phyloP scores from a whole-genome alignment of 2,797 vertebrate species.

The Acanthurus leucopareius region DNA sequence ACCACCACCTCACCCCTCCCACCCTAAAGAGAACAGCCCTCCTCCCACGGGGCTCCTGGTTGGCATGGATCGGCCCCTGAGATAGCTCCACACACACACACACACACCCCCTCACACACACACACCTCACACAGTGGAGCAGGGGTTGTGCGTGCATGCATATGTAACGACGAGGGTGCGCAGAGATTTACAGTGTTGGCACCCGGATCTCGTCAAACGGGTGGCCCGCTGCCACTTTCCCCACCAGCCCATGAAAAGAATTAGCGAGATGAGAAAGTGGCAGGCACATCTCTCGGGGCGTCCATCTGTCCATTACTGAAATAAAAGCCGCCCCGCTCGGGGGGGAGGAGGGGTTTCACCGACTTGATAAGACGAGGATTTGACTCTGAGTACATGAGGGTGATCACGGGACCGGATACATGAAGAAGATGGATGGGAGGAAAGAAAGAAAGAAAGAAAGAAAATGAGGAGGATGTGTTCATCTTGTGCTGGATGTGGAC shows the following conservation, averaged over 20 bases:
- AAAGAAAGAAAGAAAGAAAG: constrained; percentile 2
- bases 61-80: constrained; percentile 61
- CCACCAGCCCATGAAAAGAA: constrained; percentile 72
- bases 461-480: constrained; percentile 27
- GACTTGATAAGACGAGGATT: constrained; percentile 57
- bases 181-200: constrained; percentile 76
- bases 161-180: constrained; percentile 49
- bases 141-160: constrained; percentile 5
- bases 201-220: constrained; percentile 48
- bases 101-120: constrained; percentile 22
- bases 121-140: constrained; percentile 26
- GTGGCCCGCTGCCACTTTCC: constrained; percentile 62
- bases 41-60: constrained; percentile 66
- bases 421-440: not conserved
- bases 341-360: constrained; percentile 42
- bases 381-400: constrained; percentile 38
- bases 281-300: constrained; percentile 69
- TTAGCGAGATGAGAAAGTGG: constrained; percentile 76
- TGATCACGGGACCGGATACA: constrained; percentile 42
- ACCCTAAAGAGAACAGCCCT: constrained; percentile 66
- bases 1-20: constrained; percentile 49
- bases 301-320: constrained; percentile 81
- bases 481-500: not conserved
- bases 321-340: constrained; percentile 59
- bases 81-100: constrained; percentile 36